These are phyloP conservation scores for Papilio polyxenes DNA, from an alignment of 1,140 invertebrate genomes.

Conservation along the genomic window DNA sequence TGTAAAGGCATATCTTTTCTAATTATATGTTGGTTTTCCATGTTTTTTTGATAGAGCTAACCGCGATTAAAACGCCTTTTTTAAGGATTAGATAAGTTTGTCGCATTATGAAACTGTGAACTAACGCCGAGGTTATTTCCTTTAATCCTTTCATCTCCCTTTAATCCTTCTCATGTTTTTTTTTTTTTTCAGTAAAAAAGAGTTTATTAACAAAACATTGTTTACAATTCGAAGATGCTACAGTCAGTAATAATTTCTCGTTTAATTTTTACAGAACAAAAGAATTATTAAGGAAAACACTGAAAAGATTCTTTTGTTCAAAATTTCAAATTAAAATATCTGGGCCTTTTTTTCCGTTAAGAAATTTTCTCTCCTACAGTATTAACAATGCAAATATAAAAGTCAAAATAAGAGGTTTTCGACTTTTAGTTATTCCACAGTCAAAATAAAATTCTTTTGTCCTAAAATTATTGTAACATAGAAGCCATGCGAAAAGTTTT, in stretches of 20 bases:
- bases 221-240: background rate
- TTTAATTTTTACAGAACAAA: constrained; percentile 9
- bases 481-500: too few relatives aligned
- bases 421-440: background rate
- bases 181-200: too few relatives aligned
- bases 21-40: too few relatives aligned
- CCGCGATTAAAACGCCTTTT: too few relatives aligned
- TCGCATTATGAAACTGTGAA: too few relatives aligned
- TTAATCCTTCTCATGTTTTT: too few relatives aligned
- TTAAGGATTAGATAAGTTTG: too few relatives aligned
- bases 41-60: too few relatives aligned
- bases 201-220: background rate
- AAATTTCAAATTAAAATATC: constrained; percentile 1
- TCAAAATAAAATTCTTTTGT: background rate
- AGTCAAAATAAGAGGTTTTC: background rate
- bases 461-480: background rate
- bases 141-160: too few relatives aligned
- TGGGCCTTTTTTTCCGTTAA: background rate
- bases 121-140: too few relatives aligned
- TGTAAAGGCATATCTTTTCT: too few relatives aligned
- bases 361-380: background rate
- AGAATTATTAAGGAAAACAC: background rate
- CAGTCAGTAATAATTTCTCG: background rate
- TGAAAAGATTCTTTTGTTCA: constrained; percentile 1
- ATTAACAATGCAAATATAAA: background rate